phyloP scores from a whole-genome alignment of 2,113 vertebrate species.

The Meriones unguiculatus region DNA sequence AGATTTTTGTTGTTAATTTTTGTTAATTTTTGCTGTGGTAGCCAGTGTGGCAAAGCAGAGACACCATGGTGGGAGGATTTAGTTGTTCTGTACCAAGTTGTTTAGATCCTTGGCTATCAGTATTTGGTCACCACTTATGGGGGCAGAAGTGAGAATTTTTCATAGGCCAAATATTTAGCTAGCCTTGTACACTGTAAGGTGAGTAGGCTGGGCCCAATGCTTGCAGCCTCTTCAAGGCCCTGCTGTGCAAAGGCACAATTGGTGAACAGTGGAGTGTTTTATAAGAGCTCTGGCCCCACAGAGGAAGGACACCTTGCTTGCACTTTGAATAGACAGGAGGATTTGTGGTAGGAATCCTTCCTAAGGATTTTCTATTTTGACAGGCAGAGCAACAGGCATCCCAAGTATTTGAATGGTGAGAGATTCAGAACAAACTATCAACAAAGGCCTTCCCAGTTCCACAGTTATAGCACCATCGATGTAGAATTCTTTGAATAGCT shows the following conservation, averaged over 20 bases:
- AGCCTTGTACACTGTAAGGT: not conserved
- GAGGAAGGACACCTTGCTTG: not conserved
- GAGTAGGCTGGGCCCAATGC: not conserved
- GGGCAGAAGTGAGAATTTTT: slow-evolving; percentile 25
- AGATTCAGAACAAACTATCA: slow-evolving; percentile 61
- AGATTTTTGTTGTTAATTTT: not conserved
- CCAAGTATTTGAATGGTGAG: slow-evolving; percentile 65
- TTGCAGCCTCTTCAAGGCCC: not conserved
- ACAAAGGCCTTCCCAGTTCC: slow-evolving; percentile 48
- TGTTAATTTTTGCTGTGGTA: too few species aligned
- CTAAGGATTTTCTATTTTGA: slow-evolving; percentile 54
- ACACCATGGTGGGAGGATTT: not conserved
- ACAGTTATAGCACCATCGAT: slow-evolving; percentile 44
- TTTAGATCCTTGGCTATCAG: not conserved
- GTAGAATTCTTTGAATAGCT: slow-evolving; percentile 75
- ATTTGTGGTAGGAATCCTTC: not conserved
- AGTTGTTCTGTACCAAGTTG: not conserved
- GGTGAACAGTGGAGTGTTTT: not conserved
- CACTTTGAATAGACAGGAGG: not conserved
- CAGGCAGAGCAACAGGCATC: slow-evolving; percentile 56
- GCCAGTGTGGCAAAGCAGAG: not conserved
- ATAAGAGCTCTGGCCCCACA: not conserved
- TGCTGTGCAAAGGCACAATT: not conserved
- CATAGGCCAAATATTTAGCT: not conserved
- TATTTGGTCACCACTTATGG: not conserved